These are phyloP conservation scores for Ascaphus truei DNA, from an alignment of 2,113 vertebrate genomes.

Conservation along the genomic window DNA sequence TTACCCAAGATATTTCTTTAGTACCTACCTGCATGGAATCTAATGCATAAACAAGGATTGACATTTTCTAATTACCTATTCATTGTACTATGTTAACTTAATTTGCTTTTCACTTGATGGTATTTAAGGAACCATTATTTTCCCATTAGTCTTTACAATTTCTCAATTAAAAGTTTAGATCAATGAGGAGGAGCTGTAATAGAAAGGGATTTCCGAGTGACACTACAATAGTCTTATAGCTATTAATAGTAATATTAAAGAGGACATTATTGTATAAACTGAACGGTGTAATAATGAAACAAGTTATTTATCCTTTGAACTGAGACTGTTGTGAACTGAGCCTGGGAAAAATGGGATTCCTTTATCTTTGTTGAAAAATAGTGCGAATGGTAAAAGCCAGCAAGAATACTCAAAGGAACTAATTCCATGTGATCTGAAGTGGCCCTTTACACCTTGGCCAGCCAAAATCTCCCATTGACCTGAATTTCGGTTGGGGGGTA, in stretches of 20 bases:
- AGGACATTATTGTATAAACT: not conserved
- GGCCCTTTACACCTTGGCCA: too few species aligned
- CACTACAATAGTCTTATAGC: conserved; percentile 4
- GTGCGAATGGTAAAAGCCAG: too few species aligned
- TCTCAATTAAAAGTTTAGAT: conserved; percentile 64
- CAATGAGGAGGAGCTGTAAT: conserved; percentile 49
- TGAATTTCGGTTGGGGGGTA: too few species aligned
- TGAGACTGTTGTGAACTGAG: too few species aligned
- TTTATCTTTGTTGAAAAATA: too few species aligned
- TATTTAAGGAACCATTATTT: conserved; percentile 70
- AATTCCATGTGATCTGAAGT: too few species aligned
- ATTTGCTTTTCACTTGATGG: conserved; percentile 70
- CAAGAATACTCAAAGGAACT: too few species aligned
- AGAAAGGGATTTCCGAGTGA: conserved; percentile 37
- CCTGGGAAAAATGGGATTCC: too few species aligned
- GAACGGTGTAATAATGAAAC: too few species aligned
- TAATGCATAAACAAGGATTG: conserved; percentile 58
- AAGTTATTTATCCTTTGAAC: too few species aligned
- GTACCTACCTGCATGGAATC: conserved; percentile 40
- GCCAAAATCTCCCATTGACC: too few species aligned
- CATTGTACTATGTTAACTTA: conserved; percentile 66
- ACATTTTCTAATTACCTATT: conserved; percentile 68
- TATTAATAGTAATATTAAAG: conserved; percentile 28
- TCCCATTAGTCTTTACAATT: conserved; percentile 63
- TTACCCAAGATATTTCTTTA: conserved; percentile 44